phyloP scores from a whole-genome alignment of 1,140 invertebrate genomes.

The Procambarus clarkii region DNA sequence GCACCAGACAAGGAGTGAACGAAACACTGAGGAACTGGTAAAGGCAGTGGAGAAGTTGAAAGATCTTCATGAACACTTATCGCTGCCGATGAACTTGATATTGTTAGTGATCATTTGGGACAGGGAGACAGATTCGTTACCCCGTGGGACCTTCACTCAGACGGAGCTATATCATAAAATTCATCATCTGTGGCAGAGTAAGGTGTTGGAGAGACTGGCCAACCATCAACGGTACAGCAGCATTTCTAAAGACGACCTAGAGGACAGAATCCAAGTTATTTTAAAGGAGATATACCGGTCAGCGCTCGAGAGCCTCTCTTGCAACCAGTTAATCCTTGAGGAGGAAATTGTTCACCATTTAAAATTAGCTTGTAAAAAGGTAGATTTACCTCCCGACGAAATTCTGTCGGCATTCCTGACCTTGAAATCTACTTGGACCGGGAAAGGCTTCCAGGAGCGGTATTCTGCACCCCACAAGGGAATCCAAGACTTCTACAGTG shows the following conservation, averaged over 20 bases:
- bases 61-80: not conserved
- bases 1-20: not conserved
- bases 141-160: not conserved
- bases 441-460: not conserved
- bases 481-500: slow-evolving; percentile 10
- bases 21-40: not conserved
- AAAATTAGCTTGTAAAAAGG: not conserved
- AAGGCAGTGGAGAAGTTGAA: not conserved
- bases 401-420: not conserved
- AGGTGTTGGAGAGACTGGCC: slow-evolving; percentile 4
- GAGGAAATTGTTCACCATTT: not conserved
- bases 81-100: not conserved
- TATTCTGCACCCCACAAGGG: not conserved
- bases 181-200: slow-evolving; percentile 13
- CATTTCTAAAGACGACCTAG: not conserved
- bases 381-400: not conserved
- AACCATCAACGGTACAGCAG: not conserved
- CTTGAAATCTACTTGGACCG: not conserved
- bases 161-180: not conserved
- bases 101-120: not conserved
- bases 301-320: not conserved
- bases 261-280: not conserved
- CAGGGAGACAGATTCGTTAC: too few species aligned
- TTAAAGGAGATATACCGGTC: not conserved
- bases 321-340: not conserved